Base-by-base conservation (phyloP, 30 jellyfish, hydroid and myxozoan genomes). In the Aurelia aurita region DNA sequence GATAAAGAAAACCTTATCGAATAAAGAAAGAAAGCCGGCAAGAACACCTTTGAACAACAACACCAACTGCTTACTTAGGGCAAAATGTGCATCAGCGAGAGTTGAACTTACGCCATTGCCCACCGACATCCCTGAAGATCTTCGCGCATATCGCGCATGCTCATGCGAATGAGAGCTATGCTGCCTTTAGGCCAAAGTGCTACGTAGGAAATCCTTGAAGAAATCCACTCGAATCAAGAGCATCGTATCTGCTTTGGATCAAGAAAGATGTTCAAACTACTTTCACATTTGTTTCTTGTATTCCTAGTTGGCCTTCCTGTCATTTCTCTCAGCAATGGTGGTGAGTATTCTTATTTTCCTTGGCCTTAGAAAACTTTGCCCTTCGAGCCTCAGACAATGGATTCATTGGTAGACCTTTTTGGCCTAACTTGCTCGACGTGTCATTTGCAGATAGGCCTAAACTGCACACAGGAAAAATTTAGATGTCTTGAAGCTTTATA, bases 241-340 rank as follows among this genome's bases (percentile, higher is more conserved):
- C 64, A 81, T 81, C 91, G 15, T 68, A 47, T 55, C 20, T 49
- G 74, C 44, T 22, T 19, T 5, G 32, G 32, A 34, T 11, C 69
- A 28, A 15, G 20, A 64, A 90, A 55, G 89, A 90, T 90, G 97
- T 84, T 84, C 71, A 82, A 74, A 59, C 81, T 83, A 25, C 74
- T 87, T 45, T 83, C 87, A 23, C 63, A 49, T 26, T 82, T 90
- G 5, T 81, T 84, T 59, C 68, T 90, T 44, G 90, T 72, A 14
- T 89, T 70, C 26, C 69, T 90, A 57, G 77, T 90, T 23, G 75
- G 80, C 34, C 84, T 87, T 54, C 87, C 94, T 43, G 81, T 80
- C 58, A 74, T 77, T 31, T 61, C 69, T 2, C 27, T 67, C 39
- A 25, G 16, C 31, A 69, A 58, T 65, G 59, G 69, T 49, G 97